Evolutionary conservation across 2,797 vertebrate genomes (phyloP).

Genomic region (Ctenopoma kingsleyae): DNA sequence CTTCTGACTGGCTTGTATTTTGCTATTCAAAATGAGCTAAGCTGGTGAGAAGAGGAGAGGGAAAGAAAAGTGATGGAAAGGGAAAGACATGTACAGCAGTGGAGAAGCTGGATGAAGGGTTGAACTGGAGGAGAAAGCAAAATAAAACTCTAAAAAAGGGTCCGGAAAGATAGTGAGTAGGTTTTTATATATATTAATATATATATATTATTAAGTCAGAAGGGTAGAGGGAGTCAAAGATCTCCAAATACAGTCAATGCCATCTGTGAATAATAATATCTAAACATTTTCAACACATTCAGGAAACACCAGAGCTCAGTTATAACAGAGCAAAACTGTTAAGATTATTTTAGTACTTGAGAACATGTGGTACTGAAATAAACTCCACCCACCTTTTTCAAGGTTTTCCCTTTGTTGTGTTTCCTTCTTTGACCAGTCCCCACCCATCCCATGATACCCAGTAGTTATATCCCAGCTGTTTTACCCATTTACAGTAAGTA

Average conservation of each 20-base stretch:
- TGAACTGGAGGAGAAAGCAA: neutral
- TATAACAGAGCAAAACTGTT: too few species aligned
- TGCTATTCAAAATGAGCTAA: slow-evolving; percentile 45
- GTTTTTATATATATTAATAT: neutral
- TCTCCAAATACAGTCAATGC: neutral
- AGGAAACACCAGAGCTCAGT: too few species aligned
- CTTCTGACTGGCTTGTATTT: slow-evolving; percentile 52
- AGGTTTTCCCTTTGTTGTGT: neutral
- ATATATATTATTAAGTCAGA: neutral
- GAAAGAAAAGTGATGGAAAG: slow-evolving; percentile 1
- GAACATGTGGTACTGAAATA: neutral
- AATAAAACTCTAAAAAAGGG: neutral
- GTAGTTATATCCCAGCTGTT: too few species aligned
- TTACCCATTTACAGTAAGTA: too few species aligned
- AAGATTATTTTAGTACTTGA: too few species aligned
- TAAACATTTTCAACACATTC: neutral
- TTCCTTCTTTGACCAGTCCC: neutral
- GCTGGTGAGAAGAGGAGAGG: slow-evolving; percentile 7
- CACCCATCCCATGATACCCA: too few species aligned
- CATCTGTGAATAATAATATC: neutral
- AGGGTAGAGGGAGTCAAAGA: neutral
- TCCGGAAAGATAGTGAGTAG: neutral
- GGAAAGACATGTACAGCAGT: neutral
- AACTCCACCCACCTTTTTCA: too few species aligned
- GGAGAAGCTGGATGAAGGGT: neutral